Evolutionary conservation across 2,888 invertebrate genomes (phyloP).

Genomic region (Caenorhabditis parvicauda): DNA sequence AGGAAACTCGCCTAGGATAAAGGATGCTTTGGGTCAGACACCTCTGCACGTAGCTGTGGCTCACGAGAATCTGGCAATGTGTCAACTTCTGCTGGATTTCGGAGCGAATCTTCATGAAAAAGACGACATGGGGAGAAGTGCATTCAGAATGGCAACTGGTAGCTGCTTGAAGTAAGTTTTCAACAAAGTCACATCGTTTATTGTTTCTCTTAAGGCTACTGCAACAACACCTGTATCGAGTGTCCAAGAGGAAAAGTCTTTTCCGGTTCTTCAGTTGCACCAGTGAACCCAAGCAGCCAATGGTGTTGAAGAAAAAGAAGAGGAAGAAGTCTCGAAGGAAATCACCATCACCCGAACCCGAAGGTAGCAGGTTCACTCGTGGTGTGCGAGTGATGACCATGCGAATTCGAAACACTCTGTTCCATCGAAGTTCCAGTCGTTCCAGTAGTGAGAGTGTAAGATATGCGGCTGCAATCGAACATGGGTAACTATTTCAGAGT

Average conservation of each 20-base stretch:
- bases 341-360: not conserved
- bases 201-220: conserved; percentile 23
- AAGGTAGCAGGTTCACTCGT: too few relatives aligned
- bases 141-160: conserved; percentile 34
- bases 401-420: too few relatives aligned
- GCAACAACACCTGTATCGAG: conserved; percentile 23
- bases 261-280: not conserved
- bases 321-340: not conserved
- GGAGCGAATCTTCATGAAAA: conserved; percentile 39
- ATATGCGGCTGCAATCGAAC: too few relatives aligned
- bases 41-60: conserved; percentile 52
- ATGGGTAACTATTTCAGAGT: too few relatives aligned
- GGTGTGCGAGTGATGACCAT: too few relatives aligned
- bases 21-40: too few relatives aligned
- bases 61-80: conserved; percentile 54
- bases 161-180: conserved; percentile 23
- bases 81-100: conserved; percentile 48
- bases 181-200: not conserved
- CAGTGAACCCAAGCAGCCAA: not conserved
- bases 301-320: not conserved
- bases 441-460: too few relatives aligned
- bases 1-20: too few relatives aligned
- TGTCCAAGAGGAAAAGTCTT: conserved; percentile 19
- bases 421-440: too few relatives aligned
- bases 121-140: conserved; percentile 37